These are phyloP conservation scores for Arvicola amphibius DNA, from an alignment of 2,797 vertebrate genomes.

Conservation along the genomic window DNA sequence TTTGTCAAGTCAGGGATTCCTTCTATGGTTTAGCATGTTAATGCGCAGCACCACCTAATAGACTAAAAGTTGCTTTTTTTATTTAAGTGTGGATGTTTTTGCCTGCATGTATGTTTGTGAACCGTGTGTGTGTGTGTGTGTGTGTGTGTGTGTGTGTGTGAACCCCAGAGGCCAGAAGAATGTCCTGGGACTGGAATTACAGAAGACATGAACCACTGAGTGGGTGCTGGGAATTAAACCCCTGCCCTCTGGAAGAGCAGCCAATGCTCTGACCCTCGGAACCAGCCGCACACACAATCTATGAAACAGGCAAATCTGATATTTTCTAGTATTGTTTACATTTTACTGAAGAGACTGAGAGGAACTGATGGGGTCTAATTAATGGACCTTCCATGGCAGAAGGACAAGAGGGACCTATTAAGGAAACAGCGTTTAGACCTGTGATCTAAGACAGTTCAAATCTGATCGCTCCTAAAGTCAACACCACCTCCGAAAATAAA, in stretches of 20 bases:
- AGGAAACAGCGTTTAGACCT: not conserved
- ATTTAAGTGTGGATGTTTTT: not conserved
- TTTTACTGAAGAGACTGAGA: too few relatives aligned
- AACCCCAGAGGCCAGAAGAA: not conserved
- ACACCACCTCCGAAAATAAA: not conserved
- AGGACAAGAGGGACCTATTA: not conserved
- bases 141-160: too few relatives aligned
- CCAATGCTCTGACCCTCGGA: not conserved
- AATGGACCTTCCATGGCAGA: not conserved
- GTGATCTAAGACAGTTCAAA: not conserved
- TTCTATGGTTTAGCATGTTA: too few relatives aligned
- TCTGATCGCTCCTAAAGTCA: not conserved
- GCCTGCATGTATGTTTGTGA: not conserved
- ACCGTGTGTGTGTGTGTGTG: too few relatives aligned
- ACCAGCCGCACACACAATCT: not conserved
- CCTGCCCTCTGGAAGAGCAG: not conserved
- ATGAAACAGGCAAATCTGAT: too few relatives aligned
- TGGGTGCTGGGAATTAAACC: not conserved
- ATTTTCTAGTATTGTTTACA: not conserved
- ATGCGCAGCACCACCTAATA: not conserved
- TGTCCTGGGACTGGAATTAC: not conserved
- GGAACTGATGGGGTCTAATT: not conserved
- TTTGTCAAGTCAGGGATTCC: not conserved
- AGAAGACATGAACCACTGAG: not conserved
- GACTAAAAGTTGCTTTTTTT: not conserved